A percentile compares a stretch with the other conserved stretches of the same genome.
Conservation (phyloP, 2,113 vertebrate genomes). For the Chloropsis cyanopogon region DNA sequence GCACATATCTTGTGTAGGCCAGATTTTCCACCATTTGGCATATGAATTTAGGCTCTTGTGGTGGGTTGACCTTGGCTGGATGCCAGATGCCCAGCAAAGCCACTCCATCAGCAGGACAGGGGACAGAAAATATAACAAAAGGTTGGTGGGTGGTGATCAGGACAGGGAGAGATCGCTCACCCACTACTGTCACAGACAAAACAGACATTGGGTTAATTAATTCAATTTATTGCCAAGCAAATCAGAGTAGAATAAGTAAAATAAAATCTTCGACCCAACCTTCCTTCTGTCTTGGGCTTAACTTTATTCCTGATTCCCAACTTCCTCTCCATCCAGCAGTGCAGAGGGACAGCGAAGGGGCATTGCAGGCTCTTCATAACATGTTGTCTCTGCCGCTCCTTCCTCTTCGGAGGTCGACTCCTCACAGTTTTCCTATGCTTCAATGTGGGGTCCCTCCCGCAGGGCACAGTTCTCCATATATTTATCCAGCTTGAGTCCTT, state of each 20-base stretch:
- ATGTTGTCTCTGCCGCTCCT: fast-evolving
- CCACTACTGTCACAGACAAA: background rate
- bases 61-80: background rate
- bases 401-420: background rate
- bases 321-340: fast-evolving
- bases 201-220: background rate
- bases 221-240: background rate
- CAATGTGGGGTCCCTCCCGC: background rate
- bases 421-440: background rate
- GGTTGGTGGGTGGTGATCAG: background rate
- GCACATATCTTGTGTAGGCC: background rate
- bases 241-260: background rate
- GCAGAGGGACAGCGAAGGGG: background rate
- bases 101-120: background rate
- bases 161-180: background rate
- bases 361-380: background rate
- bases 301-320: background rate
- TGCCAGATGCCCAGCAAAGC: background rate
- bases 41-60: background rate
- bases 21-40: background rate
- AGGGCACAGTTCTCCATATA: too few species aligned
- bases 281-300: background rate
- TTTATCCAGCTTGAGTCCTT: background rate
- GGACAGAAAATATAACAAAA: background rate
- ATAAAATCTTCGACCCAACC: background rate